Evolutionary conservation across 2,113 vertebrate genomes (phyloP), one percentile per base, ranked within the genome.

Genomic region (Otus sunia): DNA sequence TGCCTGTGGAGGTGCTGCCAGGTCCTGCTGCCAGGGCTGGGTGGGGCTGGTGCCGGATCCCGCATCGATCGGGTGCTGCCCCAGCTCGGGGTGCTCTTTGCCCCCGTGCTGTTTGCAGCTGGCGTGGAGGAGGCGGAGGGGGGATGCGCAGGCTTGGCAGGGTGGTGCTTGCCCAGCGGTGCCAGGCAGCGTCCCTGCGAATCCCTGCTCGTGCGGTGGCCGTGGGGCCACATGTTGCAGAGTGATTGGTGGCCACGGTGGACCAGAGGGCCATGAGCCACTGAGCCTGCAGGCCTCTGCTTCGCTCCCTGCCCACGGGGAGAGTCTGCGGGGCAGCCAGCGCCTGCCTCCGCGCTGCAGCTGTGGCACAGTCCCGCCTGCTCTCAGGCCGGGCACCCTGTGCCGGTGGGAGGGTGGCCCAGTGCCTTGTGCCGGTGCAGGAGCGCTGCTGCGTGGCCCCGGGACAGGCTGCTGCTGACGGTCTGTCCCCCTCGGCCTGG

Each of bases 51-150:
- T n/a, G n/a, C 64, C 0, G 0, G 53, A 19, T 41, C 52, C 15
- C 0, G 13, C 27, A 21, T 67, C 1, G 3, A 9, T 50, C 1
- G 12, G 25, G 30, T 1, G 1, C 50, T 83, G 58, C 34, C 11
- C 8, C 1, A 7, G 30, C 43, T 85, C 56, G 29, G 52, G 27
- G 34, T 88, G 88, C 43, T 76, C 71, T 93, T 94, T 96, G 58
- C 45, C 56, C 59, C 37, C 29, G 78, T 0, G 0, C 36, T 63
- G 72, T 74, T 86, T 58, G 63, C 25, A 36, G 60, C 11, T 12
- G 39, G 16, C 1, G 4, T 0, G 1, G 41, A 13, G 50, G 16
- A 34, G 56, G 34, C 0, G 2, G 18, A 7, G 37, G 66, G 3
- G 5, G 22, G 6, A 17, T 2, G 2, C 0, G 0, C 0, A 3